Evolutionary conservation across 2,888 invertebrate species (phyloP), one percentile per base, ranked within the genome.

Genomic region (Chymomyza procnemis): DNA sequence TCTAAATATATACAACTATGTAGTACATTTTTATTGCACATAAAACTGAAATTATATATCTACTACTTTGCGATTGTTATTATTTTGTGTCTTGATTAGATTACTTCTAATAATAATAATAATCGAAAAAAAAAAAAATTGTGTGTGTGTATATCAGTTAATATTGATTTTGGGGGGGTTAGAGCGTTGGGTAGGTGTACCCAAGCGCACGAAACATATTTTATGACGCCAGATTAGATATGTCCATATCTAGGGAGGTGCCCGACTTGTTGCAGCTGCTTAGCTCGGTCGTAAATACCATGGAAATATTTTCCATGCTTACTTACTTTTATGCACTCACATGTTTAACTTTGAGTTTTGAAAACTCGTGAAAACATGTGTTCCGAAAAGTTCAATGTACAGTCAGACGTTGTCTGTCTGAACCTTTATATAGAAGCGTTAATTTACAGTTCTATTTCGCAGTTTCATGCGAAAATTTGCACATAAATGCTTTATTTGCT

Each of bases 331-430:
- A 30, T 30, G 30, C 30, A 4, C 30, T 12, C 34, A 41, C 34
- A 41, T 41, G 34, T 41, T 41, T 12, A 41, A 3, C 12, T 12
- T 41, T 41, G 34, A 41, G 34, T 3, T 2, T 12, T 41, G 34
- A 12, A 41, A 41, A 41, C 34, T 12, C 12, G n/a, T 19, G 4
- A 50, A 50, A 50, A 50, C 50, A 50, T 50, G 50, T 50, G 19
- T 50, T 60, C 26, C 66, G n/a, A 54, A 77, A 72, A 80, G 83
- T 83, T 80, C 83, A 80, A 80, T 74, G 83, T 76, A 80, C 80
- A 83, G 63, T 6, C 56, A n/a, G n/a, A n/a, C n/a, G n/a, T n/a
- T n/a, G 62, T 47, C 47, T 47, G 62, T 22, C 47, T n/a, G 46
- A 46, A 26, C 21, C 26, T 22, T 34, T 41, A 41, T 64, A 19